phyloP scores from a whole-genome alignment of 2,888 invertebrate species.

The Harpalus rubripes region DNA sequence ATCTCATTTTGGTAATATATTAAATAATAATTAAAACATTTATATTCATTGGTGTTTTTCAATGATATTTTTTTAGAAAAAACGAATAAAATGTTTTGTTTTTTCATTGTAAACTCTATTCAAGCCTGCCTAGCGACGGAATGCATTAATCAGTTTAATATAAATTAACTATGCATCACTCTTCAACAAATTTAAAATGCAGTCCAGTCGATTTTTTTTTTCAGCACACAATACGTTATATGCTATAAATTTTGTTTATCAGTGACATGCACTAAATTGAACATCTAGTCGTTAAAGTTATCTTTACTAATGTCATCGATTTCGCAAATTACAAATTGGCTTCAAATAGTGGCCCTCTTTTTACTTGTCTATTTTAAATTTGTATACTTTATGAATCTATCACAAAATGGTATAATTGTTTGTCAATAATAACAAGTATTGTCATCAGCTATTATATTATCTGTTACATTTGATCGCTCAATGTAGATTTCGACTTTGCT shows the following conservation, averaged over 20 bases:
- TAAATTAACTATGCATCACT: neutral
- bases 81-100: too few relatives aligned
- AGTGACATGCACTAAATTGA: constrained; percentile 16
- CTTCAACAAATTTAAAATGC: neutral
- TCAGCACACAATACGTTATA: constrained; percentile 11
- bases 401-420: too few relatives aligned
- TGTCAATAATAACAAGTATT: too few relatives aligned
- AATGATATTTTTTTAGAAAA: too few relatives aligned
- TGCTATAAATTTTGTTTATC: constrained; percentile 26
- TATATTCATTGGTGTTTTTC: too few relatives aligned
- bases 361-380: neutral
- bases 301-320: constrained; percentile 15
- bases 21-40: too few relatives aligned
- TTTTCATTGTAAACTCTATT: too few relatives aligned
- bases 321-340: neutral
- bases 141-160: neutral
- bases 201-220: neutral
- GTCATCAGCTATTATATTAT: too few relatives aligned
- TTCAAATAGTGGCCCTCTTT: neutral
- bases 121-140: neutral
- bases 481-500: too few relatives aligned
- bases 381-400: too few relatives aligned
- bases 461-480: too few relatives aligned
- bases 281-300: constrained; percentile 28
- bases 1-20: too few relatives aligned